Evolutionary conservation across 2,113 vertebrate species (phyloP).

Genomic region (Dunckerocampus dactyliophorus): DNA sequence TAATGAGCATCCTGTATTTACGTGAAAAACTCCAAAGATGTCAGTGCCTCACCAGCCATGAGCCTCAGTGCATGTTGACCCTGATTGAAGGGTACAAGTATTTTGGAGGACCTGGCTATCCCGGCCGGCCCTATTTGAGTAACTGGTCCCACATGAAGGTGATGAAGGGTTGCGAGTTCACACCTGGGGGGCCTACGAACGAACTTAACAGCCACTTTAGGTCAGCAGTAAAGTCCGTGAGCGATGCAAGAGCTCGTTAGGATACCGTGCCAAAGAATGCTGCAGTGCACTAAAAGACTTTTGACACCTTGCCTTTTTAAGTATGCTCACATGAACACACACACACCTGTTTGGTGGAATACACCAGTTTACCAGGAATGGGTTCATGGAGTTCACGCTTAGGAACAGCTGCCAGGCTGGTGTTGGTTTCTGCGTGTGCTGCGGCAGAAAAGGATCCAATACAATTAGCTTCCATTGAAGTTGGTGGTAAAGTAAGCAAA

Average conservation of each 20-base stretch:
- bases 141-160: slow-evolving; percentile 33
- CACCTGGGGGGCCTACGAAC: slow-evolving; percentile 69
- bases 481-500: too few relatives aligned
- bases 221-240: slow-evolving; percentile 52
- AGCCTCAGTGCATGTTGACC: not conserved
- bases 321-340: slow-evolving; percentile 5
- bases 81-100: slow-evolving; percentile 2
- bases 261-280: slow-evolving; percentile 56
- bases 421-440: not conserved
- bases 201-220: slow-evolving; percentile 53
- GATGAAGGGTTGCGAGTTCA: slow-evolving; percentile 56
- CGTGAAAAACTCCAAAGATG: too few relatives aligned
- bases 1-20: too few relatives aligned
- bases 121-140: slow-evolving; percentile 6
- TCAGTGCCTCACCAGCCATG: too few relatives aligned
- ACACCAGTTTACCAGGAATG: slow-evolving; percentile 24
- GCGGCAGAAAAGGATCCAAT: not conserved
- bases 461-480: too few relatives aligned
- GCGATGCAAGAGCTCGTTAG: slow-evolving; percentile 50
- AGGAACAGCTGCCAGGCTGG: not conserved
- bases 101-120: slow-evolving; percentile 20
- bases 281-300: slow-evolving; percentile 22
- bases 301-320: slow-evolving; percentile 37
- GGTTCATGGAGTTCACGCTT: slow-evolving; percentile 30
- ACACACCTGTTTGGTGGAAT: slow-evolving; percentile 49